Conservation (phyloP, 1,140 invertebrate species). For the Druon quercuslanigerum region DNA sequence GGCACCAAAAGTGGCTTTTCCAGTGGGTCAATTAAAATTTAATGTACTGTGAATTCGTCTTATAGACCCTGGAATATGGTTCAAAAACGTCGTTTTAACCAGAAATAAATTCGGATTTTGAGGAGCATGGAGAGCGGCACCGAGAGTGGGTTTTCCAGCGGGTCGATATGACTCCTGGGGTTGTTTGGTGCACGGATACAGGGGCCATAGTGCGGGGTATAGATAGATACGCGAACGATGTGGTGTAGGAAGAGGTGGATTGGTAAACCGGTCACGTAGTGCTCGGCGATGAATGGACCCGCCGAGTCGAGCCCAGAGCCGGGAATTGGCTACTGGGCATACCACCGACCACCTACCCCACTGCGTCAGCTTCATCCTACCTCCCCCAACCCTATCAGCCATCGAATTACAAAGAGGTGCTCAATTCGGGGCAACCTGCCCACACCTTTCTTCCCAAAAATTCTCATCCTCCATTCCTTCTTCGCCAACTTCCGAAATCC, state of each 20-base stretch:
- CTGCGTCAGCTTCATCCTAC: conserved; percentile 65
- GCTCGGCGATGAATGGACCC: conserved; percentile 75
- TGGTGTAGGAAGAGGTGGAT: conserved; percentile 65
- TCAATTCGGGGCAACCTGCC: conserved; percentile 60
- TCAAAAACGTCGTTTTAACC: neutral
- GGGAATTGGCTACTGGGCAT: conserved; percentile 75
- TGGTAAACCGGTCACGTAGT: conserved; percentile 76
- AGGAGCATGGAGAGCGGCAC: conserved; percentile 31
- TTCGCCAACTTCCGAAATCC: too few species aligned
- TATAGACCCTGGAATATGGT: neutral
- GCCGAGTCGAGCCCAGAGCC: conserved; percentile 72
- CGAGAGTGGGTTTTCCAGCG: conserved; percentile 54
- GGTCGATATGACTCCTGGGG: conserved; percentile 68
- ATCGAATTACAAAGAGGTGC: conserved; percentile 71
- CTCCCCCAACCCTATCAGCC: conserved; percentile 56
- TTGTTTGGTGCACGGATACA: conserved; percentile 58
- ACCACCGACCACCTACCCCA: conserved; percentile 71
- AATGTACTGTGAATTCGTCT: too few species aligned
- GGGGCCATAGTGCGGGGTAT: conserved; percentile 38
- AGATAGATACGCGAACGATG: conserved; percentile 53
- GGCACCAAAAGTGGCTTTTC: too few species aligned
- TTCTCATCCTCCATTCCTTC: neutral
- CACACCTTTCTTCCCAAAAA: conserved; percentile 36
- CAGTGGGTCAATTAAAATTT: too few species aligned
- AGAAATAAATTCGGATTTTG: conserved; percentile 12